Base-by-base conservation (phyloP, 2,888 invertebrate genomes). In the Pinctada fucata region DNA sequence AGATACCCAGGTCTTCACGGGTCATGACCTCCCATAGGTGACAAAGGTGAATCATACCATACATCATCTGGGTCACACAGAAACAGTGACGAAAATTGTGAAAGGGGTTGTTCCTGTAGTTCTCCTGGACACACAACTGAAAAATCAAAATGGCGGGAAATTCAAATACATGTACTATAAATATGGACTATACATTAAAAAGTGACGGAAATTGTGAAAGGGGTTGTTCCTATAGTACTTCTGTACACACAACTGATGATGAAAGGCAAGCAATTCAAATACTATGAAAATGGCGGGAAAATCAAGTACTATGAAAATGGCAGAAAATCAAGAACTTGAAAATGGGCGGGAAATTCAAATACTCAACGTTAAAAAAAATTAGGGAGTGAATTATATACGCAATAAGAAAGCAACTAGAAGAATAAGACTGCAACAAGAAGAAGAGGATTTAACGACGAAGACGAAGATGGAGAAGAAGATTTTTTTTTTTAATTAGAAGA, bases 41-140 rank as follows among this genome's bases (percentile, higher is more conserved):
- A 81, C 92, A 92, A 70, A 88, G 80, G 79, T 93, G 89, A n/a
- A 93, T 91, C 88, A 94, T 89, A 1, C 92, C 92, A 84, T 93
- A 92, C 93, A 96, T 96, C 96, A 96, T 96, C 94, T 96, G 96
- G 80, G 96, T 95, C 84, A 96, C 96, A 93, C 96, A 96, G 93
- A 96, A 96, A 93, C 96, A 96, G 91, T 96, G 96, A 85, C 96
- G 94, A 93, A 96, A 96, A 93, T 96, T 96, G 93, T 96, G 96
- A 93, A 96, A 96, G 82, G 96, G 96, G 91, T 96, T 96, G 93
- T 96, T 96, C 93, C 96, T 95, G 94, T 96, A 96, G 85, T 92
- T 93, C 79, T 92, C 92, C 79, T 93, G 92, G 0, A 93, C 91
- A 78, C 92, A 91, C 48, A 93, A 84, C 92, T 93, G 85, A 3